A percentile compares a stretch with the other conserved stretches of the same genome.
phyloP scores from a whole-genome alignment of 1,140 invertebrate species.

The Aphidius gifuensis region DNA sequence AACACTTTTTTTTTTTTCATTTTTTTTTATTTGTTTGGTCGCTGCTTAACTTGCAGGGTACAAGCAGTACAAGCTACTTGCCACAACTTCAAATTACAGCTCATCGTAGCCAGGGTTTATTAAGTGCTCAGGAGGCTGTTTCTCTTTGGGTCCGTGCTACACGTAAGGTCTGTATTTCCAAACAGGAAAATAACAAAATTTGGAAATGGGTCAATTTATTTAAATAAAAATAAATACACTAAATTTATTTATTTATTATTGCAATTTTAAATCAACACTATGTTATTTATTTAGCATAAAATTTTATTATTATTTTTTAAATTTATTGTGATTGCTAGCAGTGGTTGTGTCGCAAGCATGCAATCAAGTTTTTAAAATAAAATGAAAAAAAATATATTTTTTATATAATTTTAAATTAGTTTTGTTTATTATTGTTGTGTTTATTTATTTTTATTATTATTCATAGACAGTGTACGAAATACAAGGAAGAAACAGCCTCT shows the following conservation, averaged over 20 bases:
- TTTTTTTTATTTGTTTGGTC: slow-evolving; percentile 32
- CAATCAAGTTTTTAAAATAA: not conserved
- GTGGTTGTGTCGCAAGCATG: slow-evolving; percentile 10
- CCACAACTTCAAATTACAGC: slow-evolving; percentile 63
- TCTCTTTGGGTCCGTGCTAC: slow-evolving; percentile 85
- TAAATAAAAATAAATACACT: not conserved
- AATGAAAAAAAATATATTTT: too few relatives aligned
- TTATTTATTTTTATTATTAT: slow-evolving; percentile 21
- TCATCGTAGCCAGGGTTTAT: slow-evolving; percentile 65
- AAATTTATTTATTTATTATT: not conserved
- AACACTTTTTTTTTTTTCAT: slow-evolving; percentile 33
- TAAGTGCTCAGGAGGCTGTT: slow-evolving; percentile 85
- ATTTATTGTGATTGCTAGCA: not conserved
- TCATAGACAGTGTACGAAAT: slow-evolving; percentile 29
- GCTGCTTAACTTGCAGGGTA: slow-evolving; percentile 62
- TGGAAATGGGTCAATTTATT: not conserved
- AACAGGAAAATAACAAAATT: not conserved
- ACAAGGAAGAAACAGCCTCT: slow-evolving; percentile 51
- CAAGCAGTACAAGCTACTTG: slow-evolving; percentile 67
- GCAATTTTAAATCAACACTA: too few relatives aligned
- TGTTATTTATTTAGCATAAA: not conserved
- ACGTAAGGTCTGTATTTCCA: slow-evolving; percentile 73
- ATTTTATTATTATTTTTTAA: not conserved
- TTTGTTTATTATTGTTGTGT: slow-evolving; percentile 10
- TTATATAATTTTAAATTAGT: slow-evolving; percentile 5